phyloP scores from a whole-genome alignment of 2,113 vertebrate species.

The Tetrao urogallus region DNA sequence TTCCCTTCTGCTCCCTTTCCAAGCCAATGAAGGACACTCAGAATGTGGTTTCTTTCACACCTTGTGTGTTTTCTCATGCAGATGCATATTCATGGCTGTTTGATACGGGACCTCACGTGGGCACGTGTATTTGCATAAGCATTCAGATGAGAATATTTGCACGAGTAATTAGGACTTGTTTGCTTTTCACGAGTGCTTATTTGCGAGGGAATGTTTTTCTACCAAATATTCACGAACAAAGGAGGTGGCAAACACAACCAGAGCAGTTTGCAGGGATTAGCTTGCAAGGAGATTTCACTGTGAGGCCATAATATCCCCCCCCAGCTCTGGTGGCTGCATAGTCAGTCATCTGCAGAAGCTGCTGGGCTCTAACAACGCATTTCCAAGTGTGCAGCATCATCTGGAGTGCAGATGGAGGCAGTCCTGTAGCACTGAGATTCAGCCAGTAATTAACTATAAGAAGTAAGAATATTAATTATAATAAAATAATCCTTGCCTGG shows the following conservation, averaged over 20 bases:
- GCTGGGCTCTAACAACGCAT: conserved; percentile 30
- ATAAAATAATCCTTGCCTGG: conserved; percentile 38
- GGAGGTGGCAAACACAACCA: conserved; percentile 16
- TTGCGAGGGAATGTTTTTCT: conserved; percentile 10
- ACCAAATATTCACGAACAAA: conserved; percentile 21
- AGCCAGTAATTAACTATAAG: conserved; percentile 46
- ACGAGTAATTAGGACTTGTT: background rate
- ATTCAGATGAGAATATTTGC: conserved; percentile 27
- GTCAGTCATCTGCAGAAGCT: background rate
- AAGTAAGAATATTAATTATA: conserved; percentile 66
- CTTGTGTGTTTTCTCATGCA: background rate
- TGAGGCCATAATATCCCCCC: background rate
- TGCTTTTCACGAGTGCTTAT: conserved; percentile 20
- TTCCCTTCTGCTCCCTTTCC: background rate
- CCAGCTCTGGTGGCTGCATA: background rate
- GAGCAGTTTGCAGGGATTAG: background rate
- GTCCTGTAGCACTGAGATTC: conserved; percentile 19
- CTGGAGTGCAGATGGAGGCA: conserved; percentile 6
- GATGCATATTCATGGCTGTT: background rate
- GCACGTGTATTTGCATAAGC: conserved; percentile 14
- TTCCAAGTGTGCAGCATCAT: conserved; percentile 13
- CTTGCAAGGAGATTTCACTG: conserved; percentile 24
- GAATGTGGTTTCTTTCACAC: background rate
- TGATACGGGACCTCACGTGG: background rate
- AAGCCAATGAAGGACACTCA: background rate